Percentiles rank a stretch among this genome's conserved stretches.
These are phyloP conservation scores for Epiperipatus broadwayi DNA, from an alignment of 2,888 invertebrate species.

Conservation along the genomic window DNA sequence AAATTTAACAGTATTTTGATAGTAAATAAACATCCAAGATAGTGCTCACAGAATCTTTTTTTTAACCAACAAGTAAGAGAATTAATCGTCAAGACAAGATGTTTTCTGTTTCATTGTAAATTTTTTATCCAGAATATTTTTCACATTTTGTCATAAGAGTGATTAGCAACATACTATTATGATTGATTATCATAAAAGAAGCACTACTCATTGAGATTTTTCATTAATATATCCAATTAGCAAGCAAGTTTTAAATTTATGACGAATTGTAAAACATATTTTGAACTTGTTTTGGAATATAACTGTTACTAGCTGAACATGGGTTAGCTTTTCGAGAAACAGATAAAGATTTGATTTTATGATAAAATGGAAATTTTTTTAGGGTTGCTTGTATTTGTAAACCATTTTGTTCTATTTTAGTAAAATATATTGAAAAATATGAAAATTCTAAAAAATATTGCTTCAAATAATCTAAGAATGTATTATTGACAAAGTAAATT, in stretches of 20 bases:
- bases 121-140: too few species aligned
- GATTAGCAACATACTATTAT: background rate
- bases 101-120: background rate
- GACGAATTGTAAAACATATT: background rate
- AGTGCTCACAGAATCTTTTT: constrained; percentile 7
- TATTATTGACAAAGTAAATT: background rate
- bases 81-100: background rate
- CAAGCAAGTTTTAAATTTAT: background rate
- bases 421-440: background rate
- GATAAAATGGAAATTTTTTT: too few species aligned
- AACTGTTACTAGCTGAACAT: constrained; percentile 5
- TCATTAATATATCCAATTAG: background rate
- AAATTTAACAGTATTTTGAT: too few species aligned
- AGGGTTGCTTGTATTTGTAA: background rate
- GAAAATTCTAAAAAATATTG: constrained; percentile 3
- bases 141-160: too few species aligned
- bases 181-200: background rate
- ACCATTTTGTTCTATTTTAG: constrained; percentile 4
- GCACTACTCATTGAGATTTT: constrained; percentile 1
- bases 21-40: background rate
- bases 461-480: background rate
- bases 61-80: background rate
- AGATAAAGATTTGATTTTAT: background rate
- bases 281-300: background rate
- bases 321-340: background rate